Evolutionary conservation across 2,797 vertebrate species (phyloP), one percentile per base, ranked within the genome.

Genomic region (Fundulus diaphanus): DNA sequence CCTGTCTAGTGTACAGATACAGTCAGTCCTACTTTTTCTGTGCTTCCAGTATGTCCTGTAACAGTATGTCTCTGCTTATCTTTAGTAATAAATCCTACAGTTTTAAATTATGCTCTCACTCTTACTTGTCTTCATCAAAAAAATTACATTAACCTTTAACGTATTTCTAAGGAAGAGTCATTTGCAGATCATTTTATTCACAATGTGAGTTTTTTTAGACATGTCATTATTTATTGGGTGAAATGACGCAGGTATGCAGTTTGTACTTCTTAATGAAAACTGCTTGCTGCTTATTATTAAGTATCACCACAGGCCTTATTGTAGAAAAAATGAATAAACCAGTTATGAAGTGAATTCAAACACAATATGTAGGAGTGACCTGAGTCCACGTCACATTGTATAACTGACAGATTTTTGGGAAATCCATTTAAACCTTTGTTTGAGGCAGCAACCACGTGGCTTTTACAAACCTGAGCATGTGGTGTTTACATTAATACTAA

Each of bases 361-460:
- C 18, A 24, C 59, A 63, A 0, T 37, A 24, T 85, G 86, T 87
- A 87, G 92, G 92, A 92, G 92, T 94, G 91, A 89, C 92, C 92
- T 93, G 93, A 92, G 92, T 94, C 92, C 88, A 73, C 69, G 49
- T 78, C 73, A 70, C 66, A 80, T 42, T 51, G 48, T 74, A 73
- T 81, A 49, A 57, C n/a, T 57, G 37, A 75, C 33, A 44, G n/a
- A 70, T 78, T n/a, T n/a, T 76, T 78, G 11, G 68, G 81, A 84
- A 69, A 73, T 20, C 61, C 24, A 71, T 57, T 69, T 27, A 11
- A 75, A 79, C 37, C 65, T 66, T 63, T 74, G 59, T 83, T 90
- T 78, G 68, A 78, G 72, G 61, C 80, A 87, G 82, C 78, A 77
- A 69, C 68, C 27, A 29, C 76, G 70, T 77, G 77, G 61, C 66